Base-by-base conservation (phyloP, 2,888 invertebrate genomes). In the Cecidostiba fungosa region DNA sequence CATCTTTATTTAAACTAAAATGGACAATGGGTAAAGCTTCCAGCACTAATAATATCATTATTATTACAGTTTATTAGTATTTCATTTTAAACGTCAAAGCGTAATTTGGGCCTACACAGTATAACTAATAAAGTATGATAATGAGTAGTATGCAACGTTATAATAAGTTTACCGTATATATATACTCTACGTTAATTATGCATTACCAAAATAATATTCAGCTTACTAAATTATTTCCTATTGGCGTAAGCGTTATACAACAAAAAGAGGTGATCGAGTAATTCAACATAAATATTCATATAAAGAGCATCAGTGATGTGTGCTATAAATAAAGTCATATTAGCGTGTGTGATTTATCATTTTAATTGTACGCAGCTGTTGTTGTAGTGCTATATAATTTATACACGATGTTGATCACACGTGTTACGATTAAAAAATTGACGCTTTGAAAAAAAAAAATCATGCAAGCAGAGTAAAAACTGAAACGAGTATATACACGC, bases 171-270 rank as follows among this genome's bases (percentile, higher is more conserved):
- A 70, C 6, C 36, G 4, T 19, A 19, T 29, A 69, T 16, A 1
- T 0, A 5, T 32, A 36, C 8, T 59, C 43, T 43, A 43, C 23
- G 43, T 29, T 16, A 54, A 29, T 23, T 73, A 73, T 43, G 73
- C 73, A 81, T 81, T 81, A 81, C 29, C n/a, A 43, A 73, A 81
- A 73, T 73, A 81, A 73, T 73, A 81, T 43, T 81, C 36, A 73
- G 81, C 81, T 81, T 81, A 81, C 81, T 73, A 81, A 73, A 73
- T 59, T 62, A 81, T 70, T 59, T 73, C 81, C 81, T 81, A 73
- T 73, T 39, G 73, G 73, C 72, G 80, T 72, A 80, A 81, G 81
- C 81, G n/a, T 80, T 36, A 43, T 26, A 59, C 12, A 59, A 19
- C 54, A 80, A 81, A 59, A 59, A 26, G 19, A 54, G 23, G 32